phyloP scores from a whole-genome alignment of 2,797 vertebrate genomes.

The Halcyon chelicuti region DNA sequence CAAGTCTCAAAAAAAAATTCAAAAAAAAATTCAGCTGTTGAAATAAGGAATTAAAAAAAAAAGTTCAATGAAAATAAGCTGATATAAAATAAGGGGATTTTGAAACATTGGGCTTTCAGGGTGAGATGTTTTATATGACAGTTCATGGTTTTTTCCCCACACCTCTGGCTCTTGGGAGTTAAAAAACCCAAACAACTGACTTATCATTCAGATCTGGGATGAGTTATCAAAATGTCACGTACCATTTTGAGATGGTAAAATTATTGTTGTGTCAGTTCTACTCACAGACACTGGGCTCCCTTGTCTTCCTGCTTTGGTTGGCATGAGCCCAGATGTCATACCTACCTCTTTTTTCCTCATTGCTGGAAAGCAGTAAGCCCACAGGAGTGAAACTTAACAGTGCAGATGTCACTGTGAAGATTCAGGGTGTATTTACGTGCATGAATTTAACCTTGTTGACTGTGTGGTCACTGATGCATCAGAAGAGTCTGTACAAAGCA shows the following conservation, averaged over 20 bases:
- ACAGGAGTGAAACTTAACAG: neutral
- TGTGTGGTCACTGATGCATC: conserved; percentile 76
- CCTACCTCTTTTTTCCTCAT: neutral
- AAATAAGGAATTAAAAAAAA: neutral
- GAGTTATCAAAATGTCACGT: neutral
- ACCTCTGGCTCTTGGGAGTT: neutral
- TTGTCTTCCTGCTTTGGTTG: neutral
- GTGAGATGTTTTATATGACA: neutral
- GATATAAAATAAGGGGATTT: neutral
- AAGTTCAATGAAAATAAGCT: neutral
- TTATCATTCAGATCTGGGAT: neutral
- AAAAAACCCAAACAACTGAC: neutral
- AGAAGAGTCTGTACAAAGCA: conserved; percentile 73
- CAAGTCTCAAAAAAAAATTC: neutral
- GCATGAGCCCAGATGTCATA: neutral
- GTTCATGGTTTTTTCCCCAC: neutral
- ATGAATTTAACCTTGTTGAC: conserved; percentile 71
- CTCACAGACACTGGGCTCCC: neutral
- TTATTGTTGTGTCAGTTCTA: neutral
- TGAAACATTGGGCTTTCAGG: neutral
- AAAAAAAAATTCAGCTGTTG: neutral
- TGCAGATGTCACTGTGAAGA: neutral
- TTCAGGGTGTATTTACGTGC: conserved; percentile 38
- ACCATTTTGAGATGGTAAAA: neutral
- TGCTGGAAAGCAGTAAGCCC: neutral